These are phyloP conservation scores for Cyrtodaria siliqua DNA, from an alignment of 2,888 invertebrate genomes.

Conservation along the genomic window DNA sequence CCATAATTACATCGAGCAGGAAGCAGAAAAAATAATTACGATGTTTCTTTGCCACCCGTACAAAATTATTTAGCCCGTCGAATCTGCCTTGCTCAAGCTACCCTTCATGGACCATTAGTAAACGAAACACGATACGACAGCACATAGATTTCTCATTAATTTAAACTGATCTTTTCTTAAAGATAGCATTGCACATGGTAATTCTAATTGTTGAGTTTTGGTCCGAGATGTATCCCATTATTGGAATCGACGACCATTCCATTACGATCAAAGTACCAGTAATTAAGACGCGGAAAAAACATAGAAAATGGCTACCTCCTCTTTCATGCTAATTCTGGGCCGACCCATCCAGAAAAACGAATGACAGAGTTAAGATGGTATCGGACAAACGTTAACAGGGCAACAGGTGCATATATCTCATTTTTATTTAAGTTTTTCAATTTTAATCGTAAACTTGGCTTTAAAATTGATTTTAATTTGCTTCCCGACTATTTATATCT, in stretches of 20 bases:
- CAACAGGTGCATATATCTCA: constrained; percentile 9
- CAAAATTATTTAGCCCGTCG: constrained; percentile 15
- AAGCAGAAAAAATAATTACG: constrained; percentile 24
- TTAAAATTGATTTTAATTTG: constrained; percentile 32
- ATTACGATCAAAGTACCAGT: constrained; percentile 33
- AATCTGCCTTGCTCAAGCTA: constrained; percentile 9
- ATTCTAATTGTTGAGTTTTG: constrained; percentile 22
- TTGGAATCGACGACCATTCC: constrained; percentile 6
- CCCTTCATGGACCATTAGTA: constrained; percentile 19
- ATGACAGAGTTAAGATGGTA: constrained; percentile 17
- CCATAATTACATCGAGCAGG: background rate
- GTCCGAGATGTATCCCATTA: constrained; percentile 16
- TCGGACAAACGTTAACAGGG: constrained; percentile 13
- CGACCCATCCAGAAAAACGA: constrained; percentile 13
- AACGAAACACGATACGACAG: constrained; percentile 11
- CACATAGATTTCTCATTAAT: constrained; percentile 36
- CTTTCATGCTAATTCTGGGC: constrained; percentile 6
- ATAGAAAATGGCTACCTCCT: constrained; percentile 16
- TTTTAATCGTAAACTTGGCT: too few relatives aligned
- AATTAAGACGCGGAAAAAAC: constrained; percentile 32
- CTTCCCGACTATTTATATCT: too few relatives aligned
- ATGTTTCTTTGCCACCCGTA: constrained; percentile 23
- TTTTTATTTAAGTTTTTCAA: too few relatives aligned
- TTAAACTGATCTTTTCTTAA: constrained; percentile 47
- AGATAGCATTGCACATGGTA: constrained; percentile 29